Percentiles rank a stretch among this genome's conserved stretches.
These are phyloP conservation scores for Pristionchus japonicus DNA, from an alignment of 2,888 invertebrate genomes.

Conservation along the genomic window DNA sequence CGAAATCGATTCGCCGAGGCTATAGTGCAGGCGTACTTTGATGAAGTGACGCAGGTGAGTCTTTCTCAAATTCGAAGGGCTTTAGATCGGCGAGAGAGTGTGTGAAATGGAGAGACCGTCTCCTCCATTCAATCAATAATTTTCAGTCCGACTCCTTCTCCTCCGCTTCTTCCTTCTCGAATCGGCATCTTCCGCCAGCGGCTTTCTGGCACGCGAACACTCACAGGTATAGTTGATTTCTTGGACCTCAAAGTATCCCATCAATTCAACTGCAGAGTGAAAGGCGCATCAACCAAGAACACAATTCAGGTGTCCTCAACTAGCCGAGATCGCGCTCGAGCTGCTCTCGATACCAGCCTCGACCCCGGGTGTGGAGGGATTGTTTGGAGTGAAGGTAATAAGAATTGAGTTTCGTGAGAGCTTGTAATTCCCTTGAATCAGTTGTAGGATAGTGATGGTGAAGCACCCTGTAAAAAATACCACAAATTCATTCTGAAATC, in stretches of 20 bases:
- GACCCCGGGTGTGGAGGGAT: slow-evolving; percentile 52
- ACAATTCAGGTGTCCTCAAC: slow-evolving; percentile 45
- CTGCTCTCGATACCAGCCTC: slow-evolving; percentile 65
- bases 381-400: slow-evolving; percentile 16
- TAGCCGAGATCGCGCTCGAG: slow-evolving; percentile 66
- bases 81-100: background rate
- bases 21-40: slow-evolving; percentile 58
- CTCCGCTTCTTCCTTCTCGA: slow-evolving; percentile 11
- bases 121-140: background rate
- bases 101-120: background rate
- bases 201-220: slow-evolving; percentile 44
- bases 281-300: background rate
- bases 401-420: background rate
- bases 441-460: slow-evolving; percentile 52
- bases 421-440: slow-evolving; percentile 47
- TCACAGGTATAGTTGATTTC: background rate
- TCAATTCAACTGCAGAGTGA: background rate
- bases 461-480: no score
- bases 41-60: slow-evolving; percentile 48
- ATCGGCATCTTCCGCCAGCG: slow-evolving; percentile 27
- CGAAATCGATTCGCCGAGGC: slow-evolving; percentile 59
- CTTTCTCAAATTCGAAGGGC: background rate
- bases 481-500: background rate
- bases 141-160: slow-evolving; percentile 17
- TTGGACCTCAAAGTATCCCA: background rate